A percentile compares a stretch with the other conserved stretches of the same genome.
Evolutionary conservation across 2,797 vertebrate species (phyloP).

Genomic region (Periophthalmus magnuspinnatus): DNA sequence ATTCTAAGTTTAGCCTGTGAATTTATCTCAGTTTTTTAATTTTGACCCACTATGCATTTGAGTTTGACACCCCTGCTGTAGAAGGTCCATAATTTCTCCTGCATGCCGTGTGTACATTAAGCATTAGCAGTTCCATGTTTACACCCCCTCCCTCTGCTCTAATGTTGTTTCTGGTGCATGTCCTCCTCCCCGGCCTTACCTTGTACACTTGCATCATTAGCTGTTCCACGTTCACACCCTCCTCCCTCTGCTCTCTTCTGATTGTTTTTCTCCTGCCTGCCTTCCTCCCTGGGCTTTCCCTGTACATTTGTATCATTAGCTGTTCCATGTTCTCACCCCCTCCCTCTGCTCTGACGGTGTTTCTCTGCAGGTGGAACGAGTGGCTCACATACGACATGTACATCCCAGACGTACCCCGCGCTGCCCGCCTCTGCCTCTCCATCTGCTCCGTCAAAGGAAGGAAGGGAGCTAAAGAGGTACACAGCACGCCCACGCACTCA

Average conservation of each 20-base stretch:
- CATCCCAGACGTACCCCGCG: constrained; percentile 94
- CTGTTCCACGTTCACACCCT: not conserved
- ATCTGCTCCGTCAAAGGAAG: constrained; percentile 98
- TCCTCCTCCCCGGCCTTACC: not conserved
- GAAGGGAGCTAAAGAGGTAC: constrained; percentile 97
- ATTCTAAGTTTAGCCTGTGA: too few relatives aligned
- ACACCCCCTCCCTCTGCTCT: not conserved
- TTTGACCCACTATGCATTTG: too few relatives aligned
- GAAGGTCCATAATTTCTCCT: too few relatives aligned
- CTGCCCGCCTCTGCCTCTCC: constrained; percentile 95
- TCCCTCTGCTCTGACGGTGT: not conserved
- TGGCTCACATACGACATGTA: constrained; percentile 98
- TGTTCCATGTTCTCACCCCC: not conserved
- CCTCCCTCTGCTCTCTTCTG: not conserved
- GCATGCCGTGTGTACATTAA: not conserved
- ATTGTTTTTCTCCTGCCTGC: not conserved
- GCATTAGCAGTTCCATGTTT: not conserved
- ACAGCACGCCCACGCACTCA: not conserved
- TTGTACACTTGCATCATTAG: not conserved
- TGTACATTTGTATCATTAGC: not conserved
- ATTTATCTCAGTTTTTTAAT: too few relatives aligned
- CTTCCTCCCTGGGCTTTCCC: not conserved
- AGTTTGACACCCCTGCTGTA: too few relatives aligned
- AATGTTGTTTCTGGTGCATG: not conserved
- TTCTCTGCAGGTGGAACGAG: constrained; percentile 90